Conservation (phyloP, 1,140 invertebrate species). For the Drosophila sulfurigaster region DNA sequence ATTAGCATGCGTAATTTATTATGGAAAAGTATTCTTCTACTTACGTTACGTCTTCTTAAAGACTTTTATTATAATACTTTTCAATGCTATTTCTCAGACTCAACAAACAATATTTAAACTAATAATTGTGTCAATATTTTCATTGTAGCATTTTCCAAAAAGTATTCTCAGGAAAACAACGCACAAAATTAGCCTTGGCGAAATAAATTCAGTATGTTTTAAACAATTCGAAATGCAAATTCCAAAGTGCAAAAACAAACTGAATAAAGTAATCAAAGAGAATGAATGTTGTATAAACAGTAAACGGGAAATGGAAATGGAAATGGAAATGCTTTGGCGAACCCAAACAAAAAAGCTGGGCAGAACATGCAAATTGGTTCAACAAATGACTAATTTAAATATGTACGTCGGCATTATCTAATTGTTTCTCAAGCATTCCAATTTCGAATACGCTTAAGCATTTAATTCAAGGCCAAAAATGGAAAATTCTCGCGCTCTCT, state of each 20-base stretch:
- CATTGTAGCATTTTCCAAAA: no score
- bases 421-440: constrained; percentile 8
- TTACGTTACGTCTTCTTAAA: no score
- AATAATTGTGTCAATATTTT: no score
- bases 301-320: neutral
- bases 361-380: neutral
- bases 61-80: no score
- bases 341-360: neutral
- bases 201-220: no score
- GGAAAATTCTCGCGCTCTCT: neutral
- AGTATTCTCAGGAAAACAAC: no score
- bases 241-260: neutral
- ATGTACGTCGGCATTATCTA: constrained; percentile 2
- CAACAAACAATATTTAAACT: no score
- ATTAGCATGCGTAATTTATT: no score
- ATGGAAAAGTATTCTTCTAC: no score
- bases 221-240: neutral
- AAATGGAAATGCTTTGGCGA: no score
- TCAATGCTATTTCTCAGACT: no score
- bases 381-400: neutral
- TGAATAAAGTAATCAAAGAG: constrained; percentile 3
- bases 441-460: constrained; percentile 9
- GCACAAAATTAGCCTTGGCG: no score
- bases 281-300: neutral
- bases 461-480: constrained; percentile 15